Conservation (phyloP, 2,888 invertebrate genomes). For the Cephus pygmeus region DNA sequence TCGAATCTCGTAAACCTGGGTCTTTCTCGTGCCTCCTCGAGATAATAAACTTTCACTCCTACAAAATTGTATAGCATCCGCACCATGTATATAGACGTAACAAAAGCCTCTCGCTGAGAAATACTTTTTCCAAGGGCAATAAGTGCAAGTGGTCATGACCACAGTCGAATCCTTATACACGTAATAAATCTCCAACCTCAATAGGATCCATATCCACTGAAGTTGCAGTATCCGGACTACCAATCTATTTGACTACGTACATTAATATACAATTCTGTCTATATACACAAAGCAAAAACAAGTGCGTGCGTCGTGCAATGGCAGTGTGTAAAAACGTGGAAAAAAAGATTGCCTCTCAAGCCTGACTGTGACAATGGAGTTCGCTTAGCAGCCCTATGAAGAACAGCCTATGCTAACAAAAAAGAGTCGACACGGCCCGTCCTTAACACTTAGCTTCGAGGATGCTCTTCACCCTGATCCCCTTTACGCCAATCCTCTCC, state of each 20-base stretch:
- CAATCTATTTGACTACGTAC: too few relatives aligned
- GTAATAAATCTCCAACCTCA: not conserved
- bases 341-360: not conserved
- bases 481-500: not conserved
- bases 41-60: not conserved
- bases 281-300: not conserved
- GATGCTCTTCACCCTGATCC: not conserved
- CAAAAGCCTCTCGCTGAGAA: not conserved
- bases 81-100: not conserved
- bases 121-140: not conserved
- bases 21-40: not conserved
- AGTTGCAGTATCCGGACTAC: not conserved
- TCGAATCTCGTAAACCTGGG: constrained; percentile 29
- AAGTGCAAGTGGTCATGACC: not conserved
- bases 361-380: not conserved
- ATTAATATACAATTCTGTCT: not conserved
- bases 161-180: too few relatives aligned
- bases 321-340: not conserved
- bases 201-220: not conserved
- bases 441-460: not conserved
- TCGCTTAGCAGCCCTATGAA: not conserved
- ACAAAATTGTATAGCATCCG: not conserved
- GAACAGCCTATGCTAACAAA: not conserved
- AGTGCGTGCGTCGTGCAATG: not conserved
- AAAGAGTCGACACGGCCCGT: not conserved